These are phyloP conservation scores for Crotalus horridus DNA, from an alignment of 2,113 vertebrate genomes.

Conservation along the genomic window DNA sequence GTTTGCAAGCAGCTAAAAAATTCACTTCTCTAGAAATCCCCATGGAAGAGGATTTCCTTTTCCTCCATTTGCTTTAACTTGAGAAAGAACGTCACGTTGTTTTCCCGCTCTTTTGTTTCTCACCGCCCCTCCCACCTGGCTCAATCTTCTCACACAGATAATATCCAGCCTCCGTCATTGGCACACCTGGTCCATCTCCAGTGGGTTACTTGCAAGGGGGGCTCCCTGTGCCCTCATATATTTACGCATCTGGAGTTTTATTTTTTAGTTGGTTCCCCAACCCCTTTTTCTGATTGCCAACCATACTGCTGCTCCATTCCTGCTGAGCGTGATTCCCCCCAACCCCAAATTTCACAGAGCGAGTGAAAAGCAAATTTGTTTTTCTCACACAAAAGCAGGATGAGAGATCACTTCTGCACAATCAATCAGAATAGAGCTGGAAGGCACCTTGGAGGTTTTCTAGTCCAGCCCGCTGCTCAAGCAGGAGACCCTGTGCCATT, in stretches of 20 bases:
- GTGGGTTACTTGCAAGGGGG: not conserved
- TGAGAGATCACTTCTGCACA: not conserved
- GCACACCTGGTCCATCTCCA: not conserved
- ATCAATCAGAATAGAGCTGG: not conserved
- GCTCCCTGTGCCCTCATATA: not conserved
- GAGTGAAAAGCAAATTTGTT: not conserved
- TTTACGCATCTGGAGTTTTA: not conserved
- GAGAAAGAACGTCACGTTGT: not conserved
- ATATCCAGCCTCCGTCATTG: not conserved
- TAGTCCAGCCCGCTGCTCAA: not conserved
- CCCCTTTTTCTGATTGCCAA: not conserved
- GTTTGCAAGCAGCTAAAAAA: not conserved
- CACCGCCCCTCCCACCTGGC: not conserved
- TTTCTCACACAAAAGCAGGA: not conserved
- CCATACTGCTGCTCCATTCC: not conserved
- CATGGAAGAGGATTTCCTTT: not conserved
- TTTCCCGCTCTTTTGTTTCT: not conserved
- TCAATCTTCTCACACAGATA: not conserved
- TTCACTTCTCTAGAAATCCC: not conserved
- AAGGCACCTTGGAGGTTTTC: not conserved
- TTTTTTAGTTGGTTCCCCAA: not conserved
- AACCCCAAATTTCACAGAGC: not conserved
- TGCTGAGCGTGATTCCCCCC: not conserved
- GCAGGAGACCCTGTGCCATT: not conserved
- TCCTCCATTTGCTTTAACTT: not conserved